Evolutionary conservation across 2,888 invertebrate species (phyloP), one percentile per base, ranked within the genome.

Genomic region (Ennomos fuscantarius): DNA sequence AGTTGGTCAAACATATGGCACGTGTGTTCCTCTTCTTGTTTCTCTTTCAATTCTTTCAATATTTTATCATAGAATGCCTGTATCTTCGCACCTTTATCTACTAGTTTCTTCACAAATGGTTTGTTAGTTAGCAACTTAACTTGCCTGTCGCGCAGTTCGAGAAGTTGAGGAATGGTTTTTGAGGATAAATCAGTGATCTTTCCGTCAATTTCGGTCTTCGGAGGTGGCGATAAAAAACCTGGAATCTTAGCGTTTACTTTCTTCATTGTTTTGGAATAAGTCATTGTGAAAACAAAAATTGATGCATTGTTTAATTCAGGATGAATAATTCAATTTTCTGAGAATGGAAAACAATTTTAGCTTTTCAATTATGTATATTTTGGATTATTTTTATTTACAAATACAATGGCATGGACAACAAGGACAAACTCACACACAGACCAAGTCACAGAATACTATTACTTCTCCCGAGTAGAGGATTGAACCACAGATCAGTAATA

Each of bases 81-180:
- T 56, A 95, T 93, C 81, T 93, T 94, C 15, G 83, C 87, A 24
- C 95, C 95, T 74, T 93, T 94, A 68, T 95, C 95, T 0, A 93
- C 82, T 52, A 95, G 80, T 74, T 91, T 94, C 1, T 73, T 78
- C 35, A 93, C 79, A 63, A 95, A 94, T 33, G 63, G 60, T 64
- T 93, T 94, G 69, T 91, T 90, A 43, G 77, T 82, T 10, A 94
- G 72, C 35, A 94, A 81, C 77, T 93, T 94, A 40, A 88, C 68
- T 73, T 94, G 94, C 40, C 94, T 87, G 45, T 93, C 89, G 46
- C 93, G 79, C 34, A 94, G 76, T 69, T 94, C 94, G 34, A 81
- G 47, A 31, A 94, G 78, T 75, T 94, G 93, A 37, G 83, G 70
- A 58, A 86, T 79, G 11, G 82, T 81, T 80, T 93, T 93, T 0